Percentiles rank a stretch among this genome's conserved stretches.
phyloP scores from a whole-genome alignment of 2,888 invertebrate genomes.

The Fissipunctia ypsillon region DNA sequence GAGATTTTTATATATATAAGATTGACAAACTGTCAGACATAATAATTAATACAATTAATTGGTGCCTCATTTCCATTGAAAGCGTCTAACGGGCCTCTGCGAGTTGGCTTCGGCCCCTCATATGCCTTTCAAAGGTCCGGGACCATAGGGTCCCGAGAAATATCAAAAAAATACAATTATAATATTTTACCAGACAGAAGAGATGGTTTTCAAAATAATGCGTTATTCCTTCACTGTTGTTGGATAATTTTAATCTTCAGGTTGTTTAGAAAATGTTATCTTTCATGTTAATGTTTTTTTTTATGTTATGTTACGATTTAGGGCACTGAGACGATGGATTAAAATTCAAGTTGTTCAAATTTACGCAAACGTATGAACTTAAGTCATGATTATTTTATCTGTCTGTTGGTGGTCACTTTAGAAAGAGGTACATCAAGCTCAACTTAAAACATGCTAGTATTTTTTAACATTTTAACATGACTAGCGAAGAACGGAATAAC shows the following conservation, averaged over 20 bases:
- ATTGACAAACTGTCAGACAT: neutral
- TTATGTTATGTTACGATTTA: too few relatives aligned
- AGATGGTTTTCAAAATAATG: slow-evolving; percentile 3
- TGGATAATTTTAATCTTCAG: slow-evolving; percentile 7
- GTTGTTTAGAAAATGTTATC: neutral
- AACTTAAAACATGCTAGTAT: neutral
- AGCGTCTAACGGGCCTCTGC: too few relatives aligned
- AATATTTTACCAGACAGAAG: neutral
- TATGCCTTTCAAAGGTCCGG: too few relatives aligned
- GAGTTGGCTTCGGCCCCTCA: too few relatives aligned
- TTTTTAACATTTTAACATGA: neutral
- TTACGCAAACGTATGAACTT: neutral
- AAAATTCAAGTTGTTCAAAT: slow-evolving; percentile 16
- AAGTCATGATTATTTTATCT: neutral
- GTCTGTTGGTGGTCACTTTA: neutral
- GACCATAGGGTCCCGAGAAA: too few relatives aligned
- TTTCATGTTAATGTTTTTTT: slow-evolving; percentile 19
- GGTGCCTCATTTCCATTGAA: too few relatives aligned
- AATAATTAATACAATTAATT: too few relatives aligned
- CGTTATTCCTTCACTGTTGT: slow-evolving; percentile 6
- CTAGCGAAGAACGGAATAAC: neutral
- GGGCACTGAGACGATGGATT: neutral
- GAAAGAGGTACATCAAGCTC: neutral
- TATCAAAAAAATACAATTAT: too few relatives aligned
- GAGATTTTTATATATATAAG: too few relatives aligned